These are phyloP conservation scores for Mythimna pallens DNA, from an alignment of 2,888 invertebrate species.

Conservation along the genomic window DNA sequence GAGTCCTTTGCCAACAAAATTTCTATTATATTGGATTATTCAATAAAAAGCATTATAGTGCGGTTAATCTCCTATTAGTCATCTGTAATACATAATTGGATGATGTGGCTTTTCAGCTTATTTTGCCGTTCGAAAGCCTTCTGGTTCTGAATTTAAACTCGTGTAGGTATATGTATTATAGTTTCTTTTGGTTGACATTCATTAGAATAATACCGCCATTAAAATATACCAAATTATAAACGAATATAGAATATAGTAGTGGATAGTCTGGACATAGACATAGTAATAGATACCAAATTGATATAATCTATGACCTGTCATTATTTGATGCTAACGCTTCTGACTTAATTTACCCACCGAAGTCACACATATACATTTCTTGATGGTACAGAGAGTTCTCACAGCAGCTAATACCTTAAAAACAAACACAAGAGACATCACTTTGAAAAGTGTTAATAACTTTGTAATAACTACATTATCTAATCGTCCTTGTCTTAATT, in stretches of 20 bases:
- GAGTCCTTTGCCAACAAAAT: constrained; percentile 53
- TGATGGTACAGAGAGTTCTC: background rate
- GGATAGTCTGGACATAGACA: background rate
- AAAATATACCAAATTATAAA: background rate
- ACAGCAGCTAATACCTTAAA: background rate
- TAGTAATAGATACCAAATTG: background rate
- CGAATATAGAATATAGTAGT: background rate
- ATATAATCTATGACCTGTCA: background rate
- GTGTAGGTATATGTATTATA: background rate
- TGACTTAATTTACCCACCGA: constrained; percentile 7
- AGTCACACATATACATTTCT: constrained; percentile 6
- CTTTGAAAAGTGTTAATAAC: constrained; percentile 1
- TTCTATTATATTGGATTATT: constrained; percentile 33
- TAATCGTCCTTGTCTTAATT: constrained; percentile 64
- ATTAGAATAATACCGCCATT: too few relatives aligned
- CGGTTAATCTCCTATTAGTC: constrained; percentile 15
- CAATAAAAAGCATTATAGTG: constrained; percentile 12
- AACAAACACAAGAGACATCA: background rate
- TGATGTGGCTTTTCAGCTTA: constrained; percentile 12
- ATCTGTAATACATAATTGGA: constrained; percentile 24
- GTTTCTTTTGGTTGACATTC: background rate
- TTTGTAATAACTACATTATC: constrained; percentile 13
- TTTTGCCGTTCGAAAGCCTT: background rate
- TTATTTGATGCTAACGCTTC: background rate
- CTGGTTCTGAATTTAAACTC: background rate